These are phyloP conservation scores for Pseudoatta argentina DNA, from an alignment of 1,140 invertebrate genomes.

Conservation along the genomic window DNA sequence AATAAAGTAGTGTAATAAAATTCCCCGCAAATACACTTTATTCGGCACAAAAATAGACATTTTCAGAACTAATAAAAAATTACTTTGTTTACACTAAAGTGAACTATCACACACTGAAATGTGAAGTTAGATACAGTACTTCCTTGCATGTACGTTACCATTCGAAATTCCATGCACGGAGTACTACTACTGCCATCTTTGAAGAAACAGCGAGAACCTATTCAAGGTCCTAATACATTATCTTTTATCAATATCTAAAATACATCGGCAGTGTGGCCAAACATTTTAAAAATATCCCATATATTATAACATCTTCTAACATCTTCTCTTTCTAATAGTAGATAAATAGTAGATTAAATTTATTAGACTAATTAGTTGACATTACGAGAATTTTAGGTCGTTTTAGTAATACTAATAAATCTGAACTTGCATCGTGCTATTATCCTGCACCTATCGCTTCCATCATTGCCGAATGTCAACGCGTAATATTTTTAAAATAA, in stretches of 20 bases:
- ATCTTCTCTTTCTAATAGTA: not conserved
- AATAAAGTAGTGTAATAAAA: too few relatives aligned
- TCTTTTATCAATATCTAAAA: not conserved
- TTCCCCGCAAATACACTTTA: too few relatives aligned
- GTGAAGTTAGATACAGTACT: too few relatives aligned
- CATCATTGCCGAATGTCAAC: not conserved
- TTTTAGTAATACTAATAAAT: slow-evolving; percentile 21
- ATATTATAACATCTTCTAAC: not conserved
- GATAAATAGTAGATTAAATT: not conserved
- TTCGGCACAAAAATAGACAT: too few relatives aligned
- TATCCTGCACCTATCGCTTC: not conserved
- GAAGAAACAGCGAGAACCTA: too few relatives aligned
- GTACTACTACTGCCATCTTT: too few relatives aligned
- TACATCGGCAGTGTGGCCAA: not conserved
- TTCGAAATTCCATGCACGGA: too few relatives aligned
- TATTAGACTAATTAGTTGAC: slow-evolving; percentile 47
- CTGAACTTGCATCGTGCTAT: not conserved
- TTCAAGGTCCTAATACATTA: too few relatives aligned
- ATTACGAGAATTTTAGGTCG: slow-evolving; percentile 36
- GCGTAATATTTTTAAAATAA: not conserved
- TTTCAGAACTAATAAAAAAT: too few relatives aligned
- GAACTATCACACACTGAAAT: too few relatives aligned
- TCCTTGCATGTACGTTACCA: too few relatives aligned
- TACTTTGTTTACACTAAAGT: too few relatives aligned
- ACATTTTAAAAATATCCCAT: not conserved